Evolutionary conservation across 2,113 vertebrate species (phyloP).

Genomic region (Phasianus colchicus): DNA sequence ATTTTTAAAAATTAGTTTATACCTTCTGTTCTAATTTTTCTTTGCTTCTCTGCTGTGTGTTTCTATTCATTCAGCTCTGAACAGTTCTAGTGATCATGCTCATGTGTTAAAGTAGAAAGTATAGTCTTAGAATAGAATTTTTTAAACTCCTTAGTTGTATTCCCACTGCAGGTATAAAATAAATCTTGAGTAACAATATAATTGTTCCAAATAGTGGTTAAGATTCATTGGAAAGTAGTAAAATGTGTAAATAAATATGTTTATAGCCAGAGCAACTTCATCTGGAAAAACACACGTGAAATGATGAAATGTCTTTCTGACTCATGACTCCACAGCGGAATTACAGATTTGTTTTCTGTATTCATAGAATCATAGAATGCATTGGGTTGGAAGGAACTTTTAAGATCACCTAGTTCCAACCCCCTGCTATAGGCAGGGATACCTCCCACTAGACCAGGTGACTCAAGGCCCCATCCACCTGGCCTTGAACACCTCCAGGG

Average conservation of each 20-base stretch:
- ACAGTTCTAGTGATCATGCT: background rate
- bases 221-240: background rate
- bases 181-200: background rate
- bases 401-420: background rate
- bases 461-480: too few relatives aligned
- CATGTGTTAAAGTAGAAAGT: background rate
- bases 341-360: background rate
- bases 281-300: background rate
- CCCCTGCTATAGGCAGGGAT: too few relatives aligned
- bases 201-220: background rate
- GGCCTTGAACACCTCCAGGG: too few relatives aligned
- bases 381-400: too few relatives aligned
- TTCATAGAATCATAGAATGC: too few relatives aligned
- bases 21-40: slow-evolving; percentile 19
- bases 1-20: slow-evolving; percentile 3
- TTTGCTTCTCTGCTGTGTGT: background rate
- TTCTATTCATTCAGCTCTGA: background rate
- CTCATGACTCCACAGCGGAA: background rate
- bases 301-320: background rate
- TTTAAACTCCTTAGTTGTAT: background rate
- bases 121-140: background rate
- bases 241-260: background rate
- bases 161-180: background rate
- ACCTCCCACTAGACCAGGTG: too few relatives aligned
- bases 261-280: background rate